These are phyloP conservation scores for Lochmaea crataegi DNA, from an alignment of 2,888 invertebrate genomes.

Conservation along the genomic window DNA sequence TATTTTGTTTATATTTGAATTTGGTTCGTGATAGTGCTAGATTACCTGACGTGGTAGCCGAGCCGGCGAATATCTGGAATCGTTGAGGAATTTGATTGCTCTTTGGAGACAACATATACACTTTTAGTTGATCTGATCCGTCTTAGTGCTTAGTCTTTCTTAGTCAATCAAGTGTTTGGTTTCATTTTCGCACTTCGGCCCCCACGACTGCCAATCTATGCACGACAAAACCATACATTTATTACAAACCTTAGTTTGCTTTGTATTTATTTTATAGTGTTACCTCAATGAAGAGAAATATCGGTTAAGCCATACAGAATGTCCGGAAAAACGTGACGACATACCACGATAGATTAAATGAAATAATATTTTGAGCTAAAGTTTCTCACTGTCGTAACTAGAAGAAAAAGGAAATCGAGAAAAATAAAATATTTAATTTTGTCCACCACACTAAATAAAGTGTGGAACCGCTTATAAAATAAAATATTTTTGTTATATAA, in stretches of 20 bases:
- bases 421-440: background rate
- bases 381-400: too few relatives aligned
- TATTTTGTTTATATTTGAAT: constrained; percentile 48
- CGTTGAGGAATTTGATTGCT: constrained; percentile 27
- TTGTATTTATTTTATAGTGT: constrained; percentile 32
- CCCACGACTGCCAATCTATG: constrained; percentile 62
- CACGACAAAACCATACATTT: constrained; percentile 62
- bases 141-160: constrained; percentile 17
- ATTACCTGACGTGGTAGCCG: constrained; percentile 62
- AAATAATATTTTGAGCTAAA: background rate
- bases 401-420: background rate
- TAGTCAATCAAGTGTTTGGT: constrained; percentile 11
- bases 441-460: background rate
- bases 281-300: constrained; percentile 13
- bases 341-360: background rate
- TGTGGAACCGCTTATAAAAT: too few relatives aligned
- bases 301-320: constrained; percentile 14
- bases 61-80: constrained; percentile 46
- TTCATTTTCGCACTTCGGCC: constrained; percentile 43
- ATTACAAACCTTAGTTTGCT: constrained; percentile 56
- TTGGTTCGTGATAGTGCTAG: constrained; percentile 62
- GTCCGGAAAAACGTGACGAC: background rate
- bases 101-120: constrained; percentile 31
- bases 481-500: too few relatives aligned
- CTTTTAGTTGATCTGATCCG: constrained; percentile 35